phyloP scores from a whole-genome alignment of 2,888 invertebrate genomes.

The Glaucopsyche alexis region DNA sequence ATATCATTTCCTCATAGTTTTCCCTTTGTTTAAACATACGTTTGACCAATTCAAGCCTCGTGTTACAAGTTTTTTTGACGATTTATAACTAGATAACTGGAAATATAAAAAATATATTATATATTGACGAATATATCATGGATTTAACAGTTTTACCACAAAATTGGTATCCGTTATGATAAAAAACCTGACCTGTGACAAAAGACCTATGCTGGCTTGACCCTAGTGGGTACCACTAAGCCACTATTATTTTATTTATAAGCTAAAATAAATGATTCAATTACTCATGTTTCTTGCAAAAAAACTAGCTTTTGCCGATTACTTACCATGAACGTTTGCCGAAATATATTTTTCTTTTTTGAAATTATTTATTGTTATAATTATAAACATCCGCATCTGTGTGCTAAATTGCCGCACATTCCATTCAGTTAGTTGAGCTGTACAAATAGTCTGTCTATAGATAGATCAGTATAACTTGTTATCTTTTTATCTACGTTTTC shows the following conservation, averaged over 20 bases:
- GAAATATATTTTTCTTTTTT: too few relatives aligned
- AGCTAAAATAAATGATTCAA: neutral
- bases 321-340: too few relatives aligned
- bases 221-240: neutral
- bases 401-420: too few relatives aligned
- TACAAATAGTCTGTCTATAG: too few relatives aligned
- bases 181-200: constrained; percentile 9
- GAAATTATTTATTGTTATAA: too few relatives aligned
- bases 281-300: too few relatives aligned
- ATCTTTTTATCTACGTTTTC: too few relatives aligned
- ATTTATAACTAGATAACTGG: neutral
- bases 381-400: too few relatives aligned
- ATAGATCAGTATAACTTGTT: too few relatives aligned
- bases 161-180: neutral
- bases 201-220: neutral
- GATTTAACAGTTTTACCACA: neutral
- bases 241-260: neutral
- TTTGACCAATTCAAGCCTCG: neutral
- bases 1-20: neutral
- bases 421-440: too few relatives aligned
- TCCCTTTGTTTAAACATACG: neutral
- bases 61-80: neutral
- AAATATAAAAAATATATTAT: neutral
- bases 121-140: neutral
- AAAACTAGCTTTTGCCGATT: too few relatives aligned